A percentile compares a stretch with the other conserved stretches of the same genome.
These are phyloP conservation scores for Rhombomys opimus DNA, from an alignment of 2,113 vertebrate genomes.

Conservation along the genomic window DNA sequence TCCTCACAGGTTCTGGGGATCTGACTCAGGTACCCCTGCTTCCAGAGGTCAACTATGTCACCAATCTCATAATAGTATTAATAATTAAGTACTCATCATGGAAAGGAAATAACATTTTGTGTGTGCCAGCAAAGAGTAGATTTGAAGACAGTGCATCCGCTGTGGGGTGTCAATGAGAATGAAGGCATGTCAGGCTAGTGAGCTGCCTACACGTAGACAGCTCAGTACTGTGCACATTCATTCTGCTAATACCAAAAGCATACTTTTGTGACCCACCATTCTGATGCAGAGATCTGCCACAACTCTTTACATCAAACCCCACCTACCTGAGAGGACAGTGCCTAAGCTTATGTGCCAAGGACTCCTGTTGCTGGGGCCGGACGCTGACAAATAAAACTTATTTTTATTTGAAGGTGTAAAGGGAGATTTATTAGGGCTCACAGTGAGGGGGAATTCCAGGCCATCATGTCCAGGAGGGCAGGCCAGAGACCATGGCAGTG, in stretches of 20 bases:
- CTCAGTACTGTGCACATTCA: background rate
- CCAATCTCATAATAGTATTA: background rate
- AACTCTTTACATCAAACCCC: background rate
- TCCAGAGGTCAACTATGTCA: background rate
- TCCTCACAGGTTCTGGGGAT: background rate
- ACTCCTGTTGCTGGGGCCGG: too few species aligned
- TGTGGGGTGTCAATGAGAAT: too few species aligned
- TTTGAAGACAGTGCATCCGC: background rate
- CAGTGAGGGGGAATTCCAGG: background rate
- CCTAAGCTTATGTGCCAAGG: too few species aligned
- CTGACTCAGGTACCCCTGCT: background rate
- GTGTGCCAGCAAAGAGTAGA: background rate
- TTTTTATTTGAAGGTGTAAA: too few species aligned
- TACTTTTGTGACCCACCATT: background rate
- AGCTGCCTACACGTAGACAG: background rate
- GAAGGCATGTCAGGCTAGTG: background rate
- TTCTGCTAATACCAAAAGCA: background rate
- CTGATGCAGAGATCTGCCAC: background rate
- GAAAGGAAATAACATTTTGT: background rate
- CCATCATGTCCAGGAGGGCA: background rate
- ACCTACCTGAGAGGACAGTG: background rate
- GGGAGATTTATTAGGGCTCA: background rate
- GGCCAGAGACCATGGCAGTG: background rate
- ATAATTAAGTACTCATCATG: background rate
- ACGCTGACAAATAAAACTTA: too few species aligned